A percentile compares a stretch with the other conserved stretches of the same genome.
phyloP scores from a whole-genome alignment of 2,113 vertebrate genomes.

The Paracanthobrama guichenoti region DNA sequence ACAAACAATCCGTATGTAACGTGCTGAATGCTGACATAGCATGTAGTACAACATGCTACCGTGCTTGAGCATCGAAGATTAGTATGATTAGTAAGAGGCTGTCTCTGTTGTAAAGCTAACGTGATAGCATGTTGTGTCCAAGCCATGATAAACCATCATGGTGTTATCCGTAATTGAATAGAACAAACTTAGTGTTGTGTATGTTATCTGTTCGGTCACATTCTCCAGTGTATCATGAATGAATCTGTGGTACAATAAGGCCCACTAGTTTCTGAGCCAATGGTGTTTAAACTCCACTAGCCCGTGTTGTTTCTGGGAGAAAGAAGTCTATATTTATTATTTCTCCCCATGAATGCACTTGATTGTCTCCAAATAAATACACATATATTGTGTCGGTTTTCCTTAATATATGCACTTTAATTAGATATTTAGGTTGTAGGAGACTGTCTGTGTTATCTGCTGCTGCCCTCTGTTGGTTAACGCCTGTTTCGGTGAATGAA shows the following conservation, averaged over 20 bases:
- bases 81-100: not conserved
- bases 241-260: not conserved
- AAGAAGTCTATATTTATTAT: no score
- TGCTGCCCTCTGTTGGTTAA: constrained; percentile 48
- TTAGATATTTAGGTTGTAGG: not conserved
- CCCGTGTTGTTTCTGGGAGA: no score
- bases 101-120: not conserved
- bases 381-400: no score
- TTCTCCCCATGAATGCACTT: not conserved
- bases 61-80: not conserved
- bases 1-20: not conserved
- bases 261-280: no score
- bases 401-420: no score
- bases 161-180: not conserved
- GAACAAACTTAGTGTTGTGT: not conserved
- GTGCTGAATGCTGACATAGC: no score
- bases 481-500: not conserved
- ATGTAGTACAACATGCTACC: no score
- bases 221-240: not conserved
- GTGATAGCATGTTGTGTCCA: not conserved
- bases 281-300: no score
- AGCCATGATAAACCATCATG: no score
- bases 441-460: not conserved
- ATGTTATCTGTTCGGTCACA: not conserved
- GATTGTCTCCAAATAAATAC: no score